phyloP scores from a whole-genome alignment of 2,113 vertebrate species.

The Sterrhoptilus dennistouni region DNA sequence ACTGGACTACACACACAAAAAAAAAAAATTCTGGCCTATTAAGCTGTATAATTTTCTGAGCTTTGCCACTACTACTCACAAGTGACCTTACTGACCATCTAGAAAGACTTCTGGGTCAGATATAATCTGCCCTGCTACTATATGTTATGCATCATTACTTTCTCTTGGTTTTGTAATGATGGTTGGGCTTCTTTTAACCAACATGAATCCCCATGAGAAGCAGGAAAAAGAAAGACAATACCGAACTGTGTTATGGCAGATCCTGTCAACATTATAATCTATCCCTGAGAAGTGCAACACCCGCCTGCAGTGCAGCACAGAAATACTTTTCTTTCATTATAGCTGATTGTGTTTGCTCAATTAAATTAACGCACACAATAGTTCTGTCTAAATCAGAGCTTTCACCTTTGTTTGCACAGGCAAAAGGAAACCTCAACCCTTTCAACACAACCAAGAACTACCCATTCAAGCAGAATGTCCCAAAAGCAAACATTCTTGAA shows the following conservation, averaged over 20 bases:
- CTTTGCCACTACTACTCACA: neutral
- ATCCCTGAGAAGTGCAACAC: neutral
- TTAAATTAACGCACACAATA: constrained; percentile 14
- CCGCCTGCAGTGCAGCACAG: neutral
- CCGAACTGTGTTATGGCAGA: neutral
- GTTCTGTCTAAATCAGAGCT: constrained; percentile 11
- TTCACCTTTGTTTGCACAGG: constrained; percentile 19
- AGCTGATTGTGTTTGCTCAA: constrained; percentile 10
- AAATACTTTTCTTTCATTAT: constrained; percentile 21
- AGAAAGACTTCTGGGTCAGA: neutral
- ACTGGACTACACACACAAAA: neutral
- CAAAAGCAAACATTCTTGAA: neutral
- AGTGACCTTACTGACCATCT: neutral
- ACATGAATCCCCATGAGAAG: neutral
- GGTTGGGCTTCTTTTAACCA: neutral
- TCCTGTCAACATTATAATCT: neutral
- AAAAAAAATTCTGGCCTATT: neutral
- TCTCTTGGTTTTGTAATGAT: neutral
- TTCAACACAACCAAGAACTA: neutral
- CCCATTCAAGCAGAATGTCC: neutral
- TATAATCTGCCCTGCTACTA: neutral
- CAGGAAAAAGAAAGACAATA: neutral
- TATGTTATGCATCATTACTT: neutral
- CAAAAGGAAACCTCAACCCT: constrained; percentile 5
- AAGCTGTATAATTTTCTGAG: neutral